Conservation (phyloP, 2,113 vertebrate species). For the Aegotheles bennettii region DNA sequence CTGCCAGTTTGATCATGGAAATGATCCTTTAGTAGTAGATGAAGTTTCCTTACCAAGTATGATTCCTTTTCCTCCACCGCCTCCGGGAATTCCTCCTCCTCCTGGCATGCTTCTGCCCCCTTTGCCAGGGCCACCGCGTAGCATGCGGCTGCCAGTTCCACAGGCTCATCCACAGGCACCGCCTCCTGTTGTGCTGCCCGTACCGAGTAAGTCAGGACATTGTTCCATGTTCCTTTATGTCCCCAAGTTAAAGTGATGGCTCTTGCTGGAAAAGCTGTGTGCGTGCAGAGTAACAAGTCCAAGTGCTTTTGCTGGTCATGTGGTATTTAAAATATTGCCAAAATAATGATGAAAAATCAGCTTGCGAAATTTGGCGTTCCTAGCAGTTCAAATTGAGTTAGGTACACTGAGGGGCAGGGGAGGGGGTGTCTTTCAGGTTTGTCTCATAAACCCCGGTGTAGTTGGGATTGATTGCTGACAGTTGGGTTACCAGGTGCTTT, state of each 20-base stretch:
- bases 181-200: slow-evolving; percentile 88
- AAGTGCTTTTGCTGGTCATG: rapidly evolving
- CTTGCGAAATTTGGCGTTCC: rapidly evolving
- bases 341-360: not conserved
- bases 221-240: not conserved
- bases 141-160: slow-evolving; percentile 81
- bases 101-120: slow-evolving; percentile 81
- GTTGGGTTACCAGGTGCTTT: not conserved
- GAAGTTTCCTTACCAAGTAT: slow-evolving; percentile 92
- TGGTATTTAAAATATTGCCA: too few species aligned
- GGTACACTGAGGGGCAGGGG: rapidly evolving
- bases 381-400: rapidly evolving
- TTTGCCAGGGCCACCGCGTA: slow-evolving; percentile 74
- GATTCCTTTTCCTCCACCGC: slow-evolving; percentile 94
- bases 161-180: slow-evolving; percentile 83
- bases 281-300: not conserved
- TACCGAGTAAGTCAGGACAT: slow-evolving; percentile 78
- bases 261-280: not conserved
- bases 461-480: not conserved
- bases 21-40: slow-evolving; percentile 91
- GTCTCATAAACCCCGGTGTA: not conserved
- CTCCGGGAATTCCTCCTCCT: slow-evolving; percentile 78
- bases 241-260: not conserved
- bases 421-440: not conserved
- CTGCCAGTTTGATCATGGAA: slow-evolving; percentile 94